A percentile compares a stretch with the other conserved stretches of the same genome.
These are phyloP conservation scores for Teinopalpus imperialis DNA, from an alignment of 2,888 invertebrate genomes.

Conservation along the genomic window DNA sequence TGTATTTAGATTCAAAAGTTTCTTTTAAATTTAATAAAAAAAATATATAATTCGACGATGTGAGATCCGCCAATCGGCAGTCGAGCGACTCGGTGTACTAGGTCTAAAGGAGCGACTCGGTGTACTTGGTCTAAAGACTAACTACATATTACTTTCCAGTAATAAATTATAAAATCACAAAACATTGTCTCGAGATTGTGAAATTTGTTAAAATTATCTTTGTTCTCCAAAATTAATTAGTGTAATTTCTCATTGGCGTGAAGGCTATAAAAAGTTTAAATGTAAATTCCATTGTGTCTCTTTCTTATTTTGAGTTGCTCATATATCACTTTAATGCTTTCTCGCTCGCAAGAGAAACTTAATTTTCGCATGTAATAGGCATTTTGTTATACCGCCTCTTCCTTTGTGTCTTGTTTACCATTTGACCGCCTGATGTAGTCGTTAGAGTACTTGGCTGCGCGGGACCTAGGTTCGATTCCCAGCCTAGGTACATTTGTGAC, in stretches of 20 bases:
- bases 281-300: constrained; percentile 22
- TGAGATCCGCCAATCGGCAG: too few relatives aligned
- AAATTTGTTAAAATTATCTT: constrained; percentile 11
- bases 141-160: too few relatives aligned
- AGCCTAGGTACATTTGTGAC: too few relatives aligned
- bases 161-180: not conserved
- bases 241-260: constrained; percentile 17
- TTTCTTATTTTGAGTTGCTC: constrained; percentile 34
- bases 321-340: constrained; percentile 38
- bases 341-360: constrained; percentile 33
- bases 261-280: constrained; percentile 19
- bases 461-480: too few relatives aligned
- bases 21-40: too few relatives aligned
- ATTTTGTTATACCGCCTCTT: constrained; percentile 28
- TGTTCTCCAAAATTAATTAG: constrained; percentile 20
- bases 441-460: not conserved
- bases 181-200: constrained; percentile 1
- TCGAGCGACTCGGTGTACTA: too few relatives aligned
- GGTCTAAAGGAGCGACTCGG: too few relatives aligned
- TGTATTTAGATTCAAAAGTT: too few relatives aligned
- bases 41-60: too few relatives aligned
- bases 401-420: constrained; percentile 14
- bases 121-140: too few relatives aligned
- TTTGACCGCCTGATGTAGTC: not conserved
- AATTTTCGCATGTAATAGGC: constrained; percentile 33